Evolutionary conservation across 2,113 vertebrate species (phyloP).

Genomic region (Spea multiplicata): DNA sequence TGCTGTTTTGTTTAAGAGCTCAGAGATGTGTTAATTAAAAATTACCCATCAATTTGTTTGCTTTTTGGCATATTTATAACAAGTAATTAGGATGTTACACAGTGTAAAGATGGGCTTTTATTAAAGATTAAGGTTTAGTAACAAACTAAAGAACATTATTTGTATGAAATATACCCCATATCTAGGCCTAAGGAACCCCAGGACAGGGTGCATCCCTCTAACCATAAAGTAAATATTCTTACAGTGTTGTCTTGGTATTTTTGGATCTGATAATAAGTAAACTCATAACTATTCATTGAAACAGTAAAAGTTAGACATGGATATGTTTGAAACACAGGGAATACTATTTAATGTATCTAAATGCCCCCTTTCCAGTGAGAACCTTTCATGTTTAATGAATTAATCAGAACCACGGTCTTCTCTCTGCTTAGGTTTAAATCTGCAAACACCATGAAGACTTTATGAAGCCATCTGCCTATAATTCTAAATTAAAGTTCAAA

Average conservation of each 20-base stretch:
- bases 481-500: conserved; percentile 76
- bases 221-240: too few species aligned
- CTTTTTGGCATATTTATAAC: conserved; percentile 67
- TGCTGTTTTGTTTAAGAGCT: conserved; percentile 59
- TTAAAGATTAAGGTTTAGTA: conserved; percentile 7
- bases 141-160: not conserved
- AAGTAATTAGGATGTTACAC: conserved; percentile 54
- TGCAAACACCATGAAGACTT: conserved; percentile 66
- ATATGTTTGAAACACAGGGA: conserved; percentile 42
- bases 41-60: conserved; percentile 63
- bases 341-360: conserved; percentile 51
- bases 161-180: not conserved
- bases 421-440: conserved; percentile 64
- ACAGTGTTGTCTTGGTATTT: too few species aligned
- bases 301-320: conserved; percentile 50
- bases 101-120: conserved; percentile 35
- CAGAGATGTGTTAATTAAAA: conserved; percentile 66
- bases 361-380: conserved; percentile 50
- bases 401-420: conserved; percentile 67
- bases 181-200: not conserved
- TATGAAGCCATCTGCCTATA: conserved; percentile 76
- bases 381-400: conserved; percentile 67
- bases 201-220: not conserved
- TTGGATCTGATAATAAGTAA: too few species aligned
- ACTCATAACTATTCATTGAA: conserved; percentile 11